Evolutionary conservation across 2,888 invertebrate genomes (phyloP).

Genomic region (Caenorhabditis sinica): DNA sequence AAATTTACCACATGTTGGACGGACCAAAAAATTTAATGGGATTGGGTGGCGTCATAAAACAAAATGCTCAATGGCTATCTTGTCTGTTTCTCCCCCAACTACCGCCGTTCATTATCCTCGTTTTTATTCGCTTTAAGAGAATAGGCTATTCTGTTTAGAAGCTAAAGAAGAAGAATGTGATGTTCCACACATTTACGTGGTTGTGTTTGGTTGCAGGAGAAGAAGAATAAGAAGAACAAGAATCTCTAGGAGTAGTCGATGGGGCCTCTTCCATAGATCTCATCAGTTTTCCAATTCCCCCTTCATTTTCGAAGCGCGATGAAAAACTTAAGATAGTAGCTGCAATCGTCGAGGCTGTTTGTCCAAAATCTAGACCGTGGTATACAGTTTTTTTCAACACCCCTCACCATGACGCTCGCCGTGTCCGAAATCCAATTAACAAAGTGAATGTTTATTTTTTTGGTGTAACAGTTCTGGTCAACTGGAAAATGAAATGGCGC

Average conservation of each 20-base stretch:
- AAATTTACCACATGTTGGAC: conserved; percentile 52
- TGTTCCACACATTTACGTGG: conserved; percentile 58
- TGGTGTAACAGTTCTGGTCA: conserved; percentile 17
- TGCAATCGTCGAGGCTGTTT: conserved; percentile 55
- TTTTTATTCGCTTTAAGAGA: conserved; percentile 16
- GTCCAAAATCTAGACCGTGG: conserved; percentile 61
- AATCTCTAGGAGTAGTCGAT: conserved; percentile 33
- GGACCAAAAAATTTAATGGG: conserved; percentile 33
- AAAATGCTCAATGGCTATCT: conserved; percentile 44
- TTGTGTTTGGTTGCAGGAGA: conserved; percentile 34
- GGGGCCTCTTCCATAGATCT: conserved; percentile 50
- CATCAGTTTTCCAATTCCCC: conserved; percentile 47
- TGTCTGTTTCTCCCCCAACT: background rate
- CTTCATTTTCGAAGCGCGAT: conserved; percentile 52
- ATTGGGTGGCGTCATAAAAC: conserved; percentile 51
- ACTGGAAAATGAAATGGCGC: too few relatives aligned
- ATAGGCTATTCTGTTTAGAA: conserved; percentile 21
- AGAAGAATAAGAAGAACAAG: conserved; percentile 61
- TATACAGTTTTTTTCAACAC: conserved; percentile 64
- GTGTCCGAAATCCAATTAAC: conserved; percentile 41
- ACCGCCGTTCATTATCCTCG: conserved; percentile 9
- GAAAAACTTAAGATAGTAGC: conserved; percentile 69
- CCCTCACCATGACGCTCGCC: conserved; percentile 20
- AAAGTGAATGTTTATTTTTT: conserved; percentile 23
- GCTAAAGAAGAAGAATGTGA: conserved; percentile 19